Base-by-base conservation (phyloP, 2,888 invertebrate genomes). In the Scotopteryx bipunctaria region DNA sequence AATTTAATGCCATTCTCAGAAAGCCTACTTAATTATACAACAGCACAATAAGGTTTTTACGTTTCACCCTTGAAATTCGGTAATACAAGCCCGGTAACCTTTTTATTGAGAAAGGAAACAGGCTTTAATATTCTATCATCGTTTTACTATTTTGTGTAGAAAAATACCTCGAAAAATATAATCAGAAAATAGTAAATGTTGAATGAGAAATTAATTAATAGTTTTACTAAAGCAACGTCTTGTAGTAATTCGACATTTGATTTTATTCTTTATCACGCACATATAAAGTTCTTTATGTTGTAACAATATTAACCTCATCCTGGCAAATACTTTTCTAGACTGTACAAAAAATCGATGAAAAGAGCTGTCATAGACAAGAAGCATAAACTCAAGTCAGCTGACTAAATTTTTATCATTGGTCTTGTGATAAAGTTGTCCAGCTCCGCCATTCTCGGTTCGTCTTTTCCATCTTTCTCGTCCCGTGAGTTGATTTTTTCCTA, bases 401-500 rank as follows among this genome's bases (percentile, higher is more conserved):
- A 91, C 91, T 86, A 74, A 68, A 84, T 66, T 87, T 89, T 87
- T 88, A 91, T 90, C 90, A 85, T 83, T 82, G 87, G 89, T 91
- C 91, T 90, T 91, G 91, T 91, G 90, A 91, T 90, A 90, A 40
- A 83, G 86, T 89, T 84, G 83, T 83, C 74, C 72, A 78, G 67
- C 83, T 88, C 90, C 90, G 90, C 91, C 90, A 90, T 91, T 89
- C 90, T 87, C 78, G 76, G 84, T 76, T 83, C 83, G 83, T 81
- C 87, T 88, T 84, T 87, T 86, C 82, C 82, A 76, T 85, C 86
- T 86, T 82, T 84, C 78, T 79, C 74, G 83, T 81, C 86, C 75
- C 73, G 91, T 91, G 86, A 91, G 91, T 91, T 81, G 66, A 67
- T 69, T 76, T 83, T 81, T 71, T 65, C 61, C 68, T 77, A 65